Percentiles rank a stretch among this genome's conserved stretches.
Evolutionary conservation across 2,888 invertebrate species (phyloP).

Genomic region (Odontothrips loti): DNA sequence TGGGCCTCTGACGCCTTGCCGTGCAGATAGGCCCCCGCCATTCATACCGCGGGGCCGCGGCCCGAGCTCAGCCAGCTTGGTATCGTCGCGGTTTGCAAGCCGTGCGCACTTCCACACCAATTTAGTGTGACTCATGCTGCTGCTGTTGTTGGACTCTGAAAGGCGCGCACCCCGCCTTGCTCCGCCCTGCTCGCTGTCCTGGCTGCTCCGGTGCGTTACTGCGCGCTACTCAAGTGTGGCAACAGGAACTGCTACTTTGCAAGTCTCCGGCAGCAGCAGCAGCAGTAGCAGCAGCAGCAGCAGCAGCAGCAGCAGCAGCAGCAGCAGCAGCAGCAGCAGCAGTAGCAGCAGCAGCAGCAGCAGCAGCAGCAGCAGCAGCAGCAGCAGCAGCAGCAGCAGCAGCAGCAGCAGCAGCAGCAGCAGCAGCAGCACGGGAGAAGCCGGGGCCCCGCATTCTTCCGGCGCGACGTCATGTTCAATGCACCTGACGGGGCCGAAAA

Average conservation of each 20-base stretch:
- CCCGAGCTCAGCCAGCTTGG: too few species aligned
- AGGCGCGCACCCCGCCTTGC: neutral
- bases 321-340: neutral
- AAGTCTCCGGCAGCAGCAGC: neutral
- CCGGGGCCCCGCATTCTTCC: slow-evolving; percentile 19
- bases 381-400: neutral
- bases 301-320: neutral
- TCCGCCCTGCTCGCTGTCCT: too few species aligned
- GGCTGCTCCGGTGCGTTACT: slow-evolving; percentile 10
- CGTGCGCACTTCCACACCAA: neutral
- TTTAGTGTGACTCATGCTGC: slow-evolving; percentile 2
- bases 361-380: neutral
- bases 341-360: neutral
- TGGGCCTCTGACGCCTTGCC: too few species aligned
- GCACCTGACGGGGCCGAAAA: slow-evolving; percentile 8
- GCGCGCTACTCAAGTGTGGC: neutral
- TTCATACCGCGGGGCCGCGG: neutral
- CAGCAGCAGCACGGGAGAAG: neutral
- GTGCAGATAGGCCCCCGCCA: neutral
- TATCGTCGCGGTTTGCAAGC: neutral
- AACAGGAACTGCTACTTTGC: slow-evolving; percentile 5
- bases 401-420: neutral
- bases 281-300: neutral
- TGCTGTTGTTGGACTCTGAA: neutral
- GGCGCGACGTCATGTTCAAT: neutral